Evolutionary conservation across 2,797 vertebrate genomes (phyloP).

Genomic region (Chromobotia macracanthus): DNA sequence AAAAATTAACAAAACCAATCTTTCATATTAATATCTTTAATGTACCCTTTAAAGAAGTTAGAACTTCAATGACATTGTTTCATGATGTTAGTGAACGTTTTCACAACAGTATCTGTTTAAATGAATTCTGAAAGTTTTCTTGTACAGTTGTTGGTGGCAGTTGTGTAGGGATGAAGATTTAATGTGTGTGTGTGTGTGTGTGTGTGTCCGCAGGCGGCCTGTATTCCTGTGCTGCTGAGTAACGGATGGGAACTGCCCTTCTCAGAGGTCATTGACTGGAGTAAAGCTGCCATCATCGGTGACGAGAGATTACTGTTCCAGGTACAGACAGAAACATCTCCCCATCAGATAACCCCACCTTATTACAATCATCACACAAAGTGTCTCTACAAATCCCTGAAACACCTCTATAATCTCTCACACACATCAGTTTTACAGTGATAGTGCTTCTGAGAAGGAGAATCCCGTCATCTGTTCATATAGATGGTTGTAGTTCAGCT

Average conservation of each 20-base stretch:
- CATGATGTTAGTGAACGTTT: too few relatives aligned
- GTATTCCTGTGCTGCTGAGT: conserved; percentile 81
- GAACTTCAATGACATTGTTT: conserved; percentile 3
- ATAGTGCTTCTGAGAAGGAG: too few relatives aligned
- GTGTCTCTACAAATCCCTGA: too few relatives aligned
- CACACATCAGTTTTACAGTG: too few relatives aligned
- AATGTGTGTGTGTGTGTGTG: not conserved
- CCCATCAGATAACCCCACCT: not conserved
- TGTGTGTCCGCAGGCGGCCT: conserved; percentile 73
- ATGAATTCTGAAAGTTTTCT: conserved; percentile 2
- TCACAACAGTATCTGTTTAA: conserved; percentile 23
- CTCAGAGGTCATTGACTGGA: conserved; percentile 85
- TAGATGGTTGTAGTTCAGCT: too few relatives aligned
- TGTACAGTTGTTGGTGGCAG: not conserved
- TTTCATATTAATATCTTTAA: too few relatives aligned
- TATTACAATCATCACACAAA: too few relatives aligned
- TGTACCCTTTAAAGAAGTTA: too few relatives aligned
- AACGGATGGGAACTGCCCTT: conserved; percentile 85
- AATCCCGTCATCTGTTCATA: too few relatives aligned
- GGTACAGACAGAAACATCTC: conserved; percentile 62
- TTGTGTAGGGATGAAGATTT: conserved; percentile 2
- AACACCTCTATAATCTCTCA: too few relatives aligned
- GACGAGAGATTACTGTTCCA: conserved; percentile 82
- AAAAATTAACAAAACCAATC: too few relatives aligned
- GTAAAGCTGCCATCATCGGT: conserved; percentile 79